A percentile compares a stretch with the other conserved stretches of the same genome.
phyloP scores from a whole-genome alignment of 2,888 invertebrate species.

The Lasioglossum pauxillum region DNA sequence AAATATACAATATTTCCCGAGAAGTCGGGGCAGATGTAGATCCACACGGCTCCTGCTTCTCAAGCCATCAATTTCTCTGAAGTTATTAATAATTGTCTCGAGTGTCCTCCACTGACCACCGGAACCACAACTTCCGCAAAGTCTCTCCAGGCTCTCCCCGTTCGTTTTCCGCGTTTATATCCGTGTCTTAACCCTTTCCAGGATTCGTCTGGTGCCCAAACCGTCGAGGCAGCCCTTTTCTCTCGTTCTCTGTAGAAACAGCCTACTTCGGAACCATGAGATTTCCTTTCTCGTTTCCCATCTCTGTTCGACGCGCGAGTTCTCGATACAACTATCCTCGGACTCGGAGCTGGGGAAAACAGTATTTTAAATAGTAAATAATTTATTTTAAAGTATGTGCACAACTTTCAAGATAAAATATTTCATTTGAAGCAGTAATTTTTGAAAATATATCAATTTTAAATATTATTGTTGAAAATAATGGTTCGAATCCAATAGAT shows the following conservation, averaged over 20 bases:
- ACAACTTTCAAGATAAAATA: no score
- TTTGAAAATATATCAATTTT: no score
- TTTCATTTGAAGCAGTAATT: no score
- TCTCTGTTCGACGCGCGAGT: not conserved
- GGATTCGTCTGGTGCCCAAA: not conserved
- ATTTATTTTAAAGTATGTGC: no score
- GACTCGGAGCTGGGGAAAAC: not conserved
- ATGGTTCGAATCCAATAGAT: no score
- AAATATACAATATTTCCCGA: not conserved
- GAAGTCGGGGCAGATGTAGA: not conserved
- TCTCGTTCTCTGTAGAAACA: not conserved
- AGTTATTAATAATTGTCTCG: conserved; percentile 16
- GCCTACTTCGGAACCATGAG: not conserved
- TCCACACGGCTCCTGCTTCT: not conserved
- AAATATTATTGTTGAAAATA: no score
- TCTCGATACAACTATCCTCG: not conserved
- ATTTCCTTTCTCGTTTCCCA: conserved; percentile 15
- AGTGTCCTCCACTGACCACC: not conserved
- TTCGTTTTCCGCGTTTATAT: not conserved
- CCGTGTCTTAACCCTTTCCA: not conserved
- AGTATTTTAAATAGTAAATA: no score
- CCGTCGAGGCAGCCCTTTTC: not conserved
- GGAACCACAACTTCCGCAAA: conserved; percentile 1
- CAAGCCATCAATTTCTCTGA: conserved; percentile 1
- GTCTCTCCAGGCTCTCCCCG: not conserved